phyloP scores from a whole-genome alignment of 2,797 vertebrate genomes.

The Scomberomorus guttatus region DNA sequence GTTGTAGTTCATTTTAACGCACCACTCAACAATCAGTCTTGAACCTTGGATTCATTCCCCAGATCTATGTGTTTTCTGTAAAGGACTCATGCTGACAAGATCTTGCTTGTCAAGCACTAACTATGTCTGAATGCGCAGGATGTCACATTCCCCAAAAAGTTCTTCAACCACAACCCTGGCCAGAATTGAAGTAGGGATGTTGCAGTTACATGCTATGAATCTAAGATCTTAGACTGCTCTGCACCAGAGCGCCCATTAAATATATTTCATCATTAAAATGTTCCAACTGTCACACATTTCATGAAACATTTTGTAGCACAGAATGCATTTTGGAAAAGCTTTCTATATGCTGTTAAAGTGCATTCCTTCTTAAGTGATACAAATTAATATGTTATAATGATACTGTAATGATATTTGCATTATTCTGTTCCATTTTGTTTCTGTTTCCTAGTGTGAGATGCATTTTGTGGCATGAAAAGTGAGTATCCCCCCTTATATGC shows the following conservation, averaged over 20 bases:
- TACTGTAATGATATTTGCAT: constrained; percentile 45
- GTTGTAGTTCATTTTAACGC: no score
- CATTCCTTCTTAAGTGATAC: constrained; percentile 26
- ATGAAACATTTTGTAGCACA: not conserved
- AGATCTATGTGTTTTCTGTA: constrained; percentile 6
- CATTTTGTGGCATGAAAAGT: constrained; percentile 20
- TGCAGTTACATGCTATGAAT: constrained; percentile 20
- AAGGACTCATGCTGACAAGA: not conserved
- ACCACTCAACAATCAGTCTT: no score
- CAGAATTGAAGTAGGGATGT: no score
- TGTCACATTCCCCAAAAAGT: not conserved
- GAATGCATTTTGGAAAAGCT: constrained; percentile 3
- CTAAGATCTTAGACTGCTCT: not conserved
- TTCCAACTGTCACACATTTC: constrained; percentile 25
- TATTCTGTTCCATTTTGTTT: constrained; percentile 45
- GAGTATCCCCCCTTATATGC: not conserved
- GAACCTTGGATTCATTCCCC: not conserved
- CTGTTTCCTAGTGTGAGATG: constrained; percentile 16
- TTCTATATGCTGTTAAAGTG: not conserved
- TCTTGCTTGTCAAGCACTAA: not conserved
- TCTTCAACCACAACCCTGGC: constrained; percentile 11
- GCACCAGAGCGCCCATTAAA: not conserved
- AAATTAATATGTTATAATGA: constrained; percentile 43
- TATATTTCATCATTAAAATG: constrained; percentile 27
- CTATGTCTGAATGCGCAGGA: not conserved